phyloP scores from a whole-genome alignment of 2,797 vertebrate species.

The Taenioides sp. region DNA sequence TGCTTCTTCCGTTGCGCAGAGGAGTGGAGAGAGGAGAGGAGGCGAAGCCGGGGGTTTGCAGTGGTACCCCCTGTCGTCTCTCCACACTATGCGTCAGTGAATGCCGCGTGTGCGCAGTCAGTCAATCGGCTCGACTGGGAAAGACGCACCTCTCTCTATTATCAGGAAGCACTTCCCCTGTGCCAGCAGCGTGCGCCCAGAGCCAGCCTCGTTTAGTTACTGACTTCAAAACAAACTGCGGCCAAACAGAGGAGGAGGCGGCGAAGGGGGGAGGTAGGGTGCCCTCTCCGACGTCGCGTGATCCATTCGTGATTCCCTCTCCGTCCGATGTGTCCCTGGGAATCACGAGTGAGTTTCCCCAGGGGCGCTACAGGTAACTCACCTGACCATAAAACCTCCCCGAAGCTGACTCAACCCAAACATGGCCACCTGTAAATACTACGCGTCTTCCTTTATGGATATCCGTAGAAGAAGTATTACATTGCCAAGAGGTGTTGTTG shows the following conservation, averaged over 20 bases:
- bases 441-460: neutral
- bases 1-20: slow-evolving; percentile 57
- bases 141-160: slow-evolving; percentile 65
- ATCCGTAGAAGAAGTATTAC: neutral
- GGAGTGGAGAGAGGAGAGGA: neutral
- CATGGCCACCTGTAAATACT: slow-evolving; percentile 51
- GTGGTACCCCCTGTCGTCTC: slow-evolving; percentile 69
- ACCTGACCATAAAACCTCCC: slow-evolving; percentile 64
- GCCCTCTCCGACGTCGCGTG: slow-evolving; percentile 9
- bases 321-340: slow-evolving; percentile 9
- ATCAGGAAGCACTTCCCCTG: slow-evolving; percentile 63
- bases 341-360: slow-evolving; percentile 38
- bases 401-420: slow-evolving; percentile 33
- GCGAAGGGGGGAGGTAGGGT: slow-evolving; percentile 1
- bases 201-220: slow-evolving; percentile 6
- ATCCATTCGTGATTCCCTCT: slow-evolving; percentile 2
- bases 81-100: slow-evolving; percentile 71
- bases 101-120: slow-evolving; percentile 59
- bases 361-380: slow-evolving; percentile 74
- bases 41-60: slow-evolving; percentile 65
- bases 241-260: slow-evolving; percentile 16
- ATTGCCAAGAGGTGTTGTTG: neutral
- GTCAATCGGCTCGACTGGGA: slow-evolving; percentile 61
- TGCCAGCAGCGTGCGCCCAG: slow-evolving; percentile 18
- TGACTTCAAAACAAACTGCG: slow-evolving; percentile 6